These are phyloP conservation scores for Macrobrachium rosenbergii DNA, from an alignment of 1,140 invertebrate species.

Conservation along the genomic window DNA sequence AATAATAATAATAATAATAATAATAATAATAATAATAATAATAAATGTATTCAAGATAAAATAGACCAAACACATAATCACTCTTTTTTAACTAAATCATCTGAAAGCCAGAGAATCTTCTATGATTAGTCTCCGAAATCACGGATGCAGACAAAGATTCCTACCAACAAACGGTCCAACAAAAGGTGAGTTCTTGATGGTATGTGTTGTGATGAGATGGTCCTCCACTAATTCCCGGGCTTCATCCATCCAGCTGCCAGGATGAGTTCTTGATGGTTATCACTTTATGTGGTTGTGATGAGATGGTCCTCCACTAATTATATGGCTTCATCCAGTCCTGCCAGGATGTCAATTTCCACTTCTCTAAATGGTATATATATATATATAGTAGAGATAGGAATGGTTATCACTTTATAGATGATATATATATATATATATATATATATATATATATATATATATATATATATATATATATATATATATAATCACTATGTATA, in stretches of 20 bases:
- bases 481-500: too few relatives aligned
- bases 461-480: too few relatives aligned
- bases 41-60: too few relatives aligned
- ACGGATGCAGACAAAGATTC: neutral
- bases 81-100: too few relatives aligned
- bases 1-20: too few relatives aligned
- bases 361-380: constrained; percentile 75
- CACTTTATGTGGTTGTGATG: constrained; percentile 87
- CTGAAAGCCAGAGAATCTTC: too few relatives aligned
- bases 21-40: too few relatives aligned
- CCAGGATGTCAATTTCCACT: constrained; percentile 83
- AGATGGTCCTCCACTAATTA: constrained; percentile 90
- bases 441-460: too few relatives aligned
- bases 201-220: constrained; percentile 89
- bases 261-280: constrained; percentile 91
- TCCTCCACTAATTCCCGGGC: constrained; percentile 89
- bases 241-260: constrained; percentile 86
- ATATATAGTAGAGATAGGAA: neutral
- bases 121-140: too few relatives aligned
- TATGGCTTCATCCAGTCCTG: constrained; percentile 87
- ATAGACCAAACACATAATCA: too few relatives aligned
- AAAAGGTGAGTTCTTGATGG: constrained; percentile 91
- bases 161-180: constrained; percentile 86
- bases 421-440: too few relatives aligned
- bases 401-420: neutral